Conservation (phyloP, 2,113 vertebrate species). For the Arizona elegans region DNA sequence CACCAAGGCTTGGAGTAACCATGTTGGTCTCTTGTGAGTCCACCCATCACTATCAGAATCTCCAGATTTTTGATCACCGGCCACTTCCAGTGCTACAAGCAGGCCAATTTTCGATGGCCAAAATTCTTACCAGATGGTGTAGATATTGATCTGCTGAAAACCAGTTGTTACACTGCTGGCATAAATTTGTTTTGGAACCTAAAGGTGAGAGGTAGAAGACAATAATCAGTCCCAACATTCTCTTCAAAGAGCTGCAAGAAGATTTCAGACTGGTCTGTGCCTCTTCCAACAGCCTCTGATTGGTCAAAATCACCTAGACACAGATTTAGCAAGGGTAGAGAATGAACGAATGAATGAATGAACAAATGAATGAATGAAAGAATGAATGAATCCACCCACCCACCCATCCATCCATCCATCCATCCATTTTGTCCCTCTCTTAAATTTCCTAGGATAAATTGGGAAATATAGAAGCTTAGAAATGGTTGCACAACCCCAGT, state of each 20-base stretch:
- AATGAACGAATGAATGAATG: too few relatives aligned
- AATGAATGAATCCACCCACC: too few relatives aligned
- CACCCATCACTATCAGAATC: neutral
- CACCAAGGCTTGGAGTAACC: neutral
- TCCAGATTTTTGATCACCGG: neutral
- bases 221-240: neutral
- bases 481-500: neutral
- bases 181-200: constrained; percentile 20
- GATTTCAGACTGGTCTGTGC: neutral
- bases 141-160: constrained; percentile 36
- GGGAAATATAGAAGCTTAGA: neutral
- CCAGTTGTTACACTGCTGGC: constrained; percentile 13
- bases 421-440: neutral
- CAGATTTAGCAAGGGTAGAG: neutral
- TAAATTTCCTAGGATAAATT: neutral
- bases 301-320: neutral
- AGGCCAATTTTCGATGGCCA: neutral
- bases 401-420: too few relatives aligned
- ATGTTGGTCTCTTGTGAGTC: neutral
- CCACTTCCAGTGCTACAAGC: neutral
- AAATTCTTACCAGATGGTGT: constrained; percentile 43
- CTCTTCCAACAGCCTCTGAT: neutral
- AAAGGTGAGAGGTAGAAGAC: neutral
- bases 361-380: too few relatives aligned
- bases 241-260: neutral